phyloP scores from a whole-genome alignment of 2,113 vertebrate species.

The Ia io region DNA sequence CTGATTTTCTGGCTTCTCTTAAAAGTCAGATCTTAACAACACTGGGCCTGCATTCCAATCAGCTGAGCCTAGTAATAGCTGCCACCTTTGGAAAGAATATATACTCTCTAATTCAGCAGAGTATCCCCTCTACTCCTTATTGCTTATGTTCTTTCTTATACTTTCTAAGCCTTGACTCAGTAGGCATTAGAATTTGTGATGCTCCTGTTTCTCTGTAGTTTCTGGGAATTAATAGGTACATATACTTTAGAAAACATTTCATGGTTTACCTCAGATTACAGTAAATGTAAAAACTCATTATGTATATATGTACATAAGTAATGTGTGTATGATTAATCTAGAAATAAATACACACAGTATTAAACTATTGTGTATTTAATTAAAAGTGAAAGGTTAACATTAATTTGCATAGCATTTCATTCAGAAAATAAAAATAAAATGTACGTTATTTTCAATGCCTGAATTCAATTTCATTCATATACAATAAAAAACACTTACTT shows the following conservation, averaged over 20 bases:
- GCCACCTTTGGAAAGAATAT: background rate
- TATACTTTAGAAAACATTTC: slow-evolving; percentile 17
- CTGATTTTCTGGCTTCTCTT: background rate
- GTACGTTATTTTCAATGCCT: background rate
- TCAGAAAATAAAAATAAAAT: slow-evolving; percentile 14
- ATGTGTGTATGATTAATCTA: background rate
- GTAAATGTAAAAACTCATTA: slow-evolving; percentile 14
- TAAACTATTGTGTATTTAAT: background rate
- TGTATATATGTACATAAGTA: background rate
- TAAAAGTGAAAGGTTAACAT: background rate
- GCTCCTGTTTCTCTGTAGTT: background rate
- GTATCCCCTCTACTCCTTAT: background rate
- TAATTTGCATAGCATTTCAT: background rate
- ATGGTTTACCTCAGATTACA: background rate
- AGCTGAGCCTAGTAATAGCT: background rate
- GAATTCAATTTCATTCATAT: background rate
- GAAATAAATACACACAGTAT: background rate
- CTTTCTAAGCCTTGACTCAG: background rate
- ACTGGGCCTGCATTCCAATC: slow-evolving; percentile 18
- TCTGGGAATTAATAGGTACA: background rate
- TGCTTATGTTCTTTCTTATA: background rate
- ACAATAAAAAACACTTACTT: background rate
- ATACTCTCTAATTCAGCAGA: background rate
- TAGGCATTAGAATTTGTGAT: background rate
- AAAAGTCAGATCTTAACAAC: background rate